Base-by-base conservation (phyloP, 2,797 vertebrate species). In the Meriones psammophilus region DNA sequence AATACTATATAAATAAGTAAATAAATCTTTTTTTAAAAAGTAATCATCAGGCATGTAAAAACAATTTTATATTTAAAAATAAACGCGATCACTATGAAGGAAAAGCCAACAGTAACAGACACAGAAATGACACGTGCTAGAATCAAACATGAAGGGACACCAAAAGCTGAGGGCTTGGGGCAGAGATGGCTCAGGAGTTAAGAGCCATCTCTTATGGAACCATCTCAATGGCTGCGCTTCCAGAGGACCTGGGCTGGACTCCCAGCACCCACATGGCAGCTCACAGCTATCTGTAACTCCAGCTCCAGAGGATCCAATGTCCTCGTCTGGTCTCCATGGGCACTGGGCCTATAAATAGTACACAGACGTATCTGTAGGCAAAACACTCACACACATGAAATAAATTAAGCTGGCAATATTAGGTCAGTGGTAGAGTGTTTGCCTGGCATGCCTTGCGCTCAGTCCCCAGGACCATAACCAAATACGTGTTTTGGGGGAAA, bases 51-150 rank as follows among this genome's bases (percentile, higher is more conserved):
- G 39, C 30, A 88, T 83, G 76, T 24, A 89, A 42, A 92, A n/a
- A 79, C 79, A 58, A 50, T 50, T 10, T 50, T 28, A 39, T 6
- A 77, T 46, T 62, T 17, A 15, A 64, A 76, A n/a, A 22, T 56
- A 92, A 88, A 33, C 28, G 64, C 24, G 12, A n/a, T 22, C 15
- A 36, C 10, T 62, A 89, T 22, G 30, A n/a, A 26, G 14, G 78
- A 60, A 90, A 97, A 95, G 73, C 30, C 30, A 81, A 71, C 3
- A 88, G 77, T 96, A 96, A 77, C 15, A 92, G 74, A 86, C 68
- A 20, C 9, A 92, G 83, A 89, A 89, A 87, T 88, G 78, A 91
- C 60, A 92, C 18, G 62, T 62, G 22, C 30, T 15, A 92, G 50
- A 90, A 76, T 89, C 50, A 91, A 56, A 17, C 22, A 71, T 24